Evolutionary conservation across 2,113 vertebrate species (phyloP).

Genomic region (Vireo altiloquus): DNA sequence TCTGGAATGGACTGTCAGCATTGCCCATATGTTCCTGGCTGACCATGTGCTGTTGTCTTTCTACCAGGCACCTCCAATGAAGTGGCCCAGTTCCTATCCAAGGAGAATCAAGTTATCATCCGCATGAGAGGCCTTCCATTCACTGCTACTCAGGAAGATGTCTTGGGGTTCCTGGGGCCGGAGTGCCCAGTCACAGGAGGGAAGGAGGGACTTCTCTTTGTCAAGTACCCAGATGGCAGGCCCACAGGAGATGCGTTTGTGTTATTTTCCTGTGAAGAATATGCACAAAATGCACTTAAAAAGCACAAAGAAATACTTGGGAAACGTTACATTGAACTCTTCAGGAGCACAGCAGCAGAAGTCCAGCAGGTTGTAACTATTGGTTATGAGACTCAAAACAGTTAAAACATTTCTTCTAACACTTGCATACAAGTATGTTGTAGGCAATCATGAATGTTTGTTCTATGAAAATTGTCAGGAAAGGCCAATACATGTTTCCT

Average conservation of each 20-base stretch:
- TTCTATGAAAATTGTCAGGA: background rate
- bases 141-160: constrained; percentile 86
- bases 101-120: constrained; percentile 94
- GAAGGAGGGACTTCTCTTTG: constrained; percentile 90
- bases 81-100: constrained; percentile 94
- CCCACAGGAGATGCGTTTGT: constrained; percentile 96
- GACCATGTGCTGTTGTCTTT: background rate
- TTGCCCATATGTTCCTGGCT: fast-evolving
- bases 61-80: constrained; percentile 91
- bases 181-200: constrained; percentile 90
- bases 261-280: constrained; percentile 94
- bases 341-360: constrained; percentile 93
- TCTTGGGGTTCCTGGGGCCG: constrained; percentile 86
- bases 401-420: background rate
- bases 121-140: constrained; percentile 94
- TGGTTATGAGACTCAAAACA: background rate
- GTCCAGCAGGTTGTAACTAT: constrained; percentile 87
- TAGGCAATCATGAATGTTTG: background rate
- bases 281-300: constrained; percentile 91
- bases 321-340: constrained; percentile 95
- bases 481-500: background rate
- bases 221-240: constrained; percentile 93
- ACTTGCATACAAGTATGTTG: fast-evolving
- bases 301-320: constrained; percentile 96
- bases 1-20: background rate